A percentile compares a stretch with the other conserved stretches of the same genome.
phyloP scores from a whole-genome alignment of 37 sponge, comb jelly and placozoan species.

The Sycon ciliatum region DNA sequence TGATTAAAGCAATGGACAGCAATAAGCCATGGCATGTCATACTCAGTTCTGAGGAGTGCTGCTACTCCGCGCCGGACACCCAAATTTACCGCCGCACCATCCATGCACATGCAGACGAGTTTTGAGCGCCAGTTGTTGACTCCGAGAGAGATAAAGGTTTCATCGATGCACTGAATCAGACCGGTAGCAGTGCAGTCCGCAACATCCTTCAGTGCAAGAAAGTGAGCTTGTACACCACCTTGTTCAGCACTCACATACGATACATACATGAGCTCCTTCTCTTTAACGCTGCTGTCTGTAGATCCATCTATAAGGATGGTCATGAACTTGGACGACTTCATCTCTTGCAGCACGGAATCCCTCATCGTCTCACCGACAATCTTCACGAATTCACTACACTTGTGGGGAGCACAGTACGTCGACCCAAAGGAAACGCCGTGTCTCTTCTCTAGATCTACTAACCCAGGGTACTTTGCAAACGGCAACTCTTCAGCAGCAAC shows the following conservation, averaged over 20 bases:
- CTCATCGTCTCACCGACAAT: too few species aligned
- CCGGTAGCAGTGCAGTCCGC: not conserved
- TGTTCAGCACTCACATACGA: slow-evolving; percentile 9
- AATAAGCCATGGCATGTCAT: slow-evolving; percentile 16
- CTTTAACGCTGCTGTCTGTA: not conserved
- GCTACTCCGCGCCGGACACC: slow-evolving; percentile 15
- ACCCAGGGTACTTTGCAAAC: slow-evolving; percentile 38
- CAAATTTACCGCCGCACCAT: slow-evolving; percentile 24
- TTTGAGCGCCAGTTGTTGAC: too few species aligned
- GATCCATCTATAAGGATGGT: not conserved
- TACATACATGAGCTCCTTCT: slow-evolving; percentile 14
- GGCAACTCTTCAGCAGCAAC: slow-evolving; percentile 45
- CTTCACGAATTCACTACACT: slow-evolving; percentile 23
- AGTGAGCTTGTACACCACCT: not conserved
- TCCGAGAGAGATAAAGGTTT: too few species aligned
- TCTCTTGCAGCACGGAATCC: too few species aligned
- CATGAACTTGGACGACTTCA: not conserved
- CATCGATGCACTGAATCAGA: slow-evolving; percentile 1
- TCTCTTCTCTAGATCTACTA: slow-evolving; percentile 40
- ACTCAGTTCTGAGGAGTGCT: slow-evolving; percentile 11
- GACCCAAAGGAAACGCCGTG: slow-evolving; percentile 52
- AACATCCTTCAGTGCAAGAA: slow-evolving; percentile 2
- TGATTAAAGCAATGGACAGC: too few species aligned
- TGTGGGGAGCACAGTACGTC: slow-evolving; percentile 32
- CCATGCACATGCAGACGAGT: slow-evolving; percentile 18